Evolutionary conservation across 2,113 vertebrate genomes (phyloP).

Genomic region (Pandion haliaetus): DNA sequence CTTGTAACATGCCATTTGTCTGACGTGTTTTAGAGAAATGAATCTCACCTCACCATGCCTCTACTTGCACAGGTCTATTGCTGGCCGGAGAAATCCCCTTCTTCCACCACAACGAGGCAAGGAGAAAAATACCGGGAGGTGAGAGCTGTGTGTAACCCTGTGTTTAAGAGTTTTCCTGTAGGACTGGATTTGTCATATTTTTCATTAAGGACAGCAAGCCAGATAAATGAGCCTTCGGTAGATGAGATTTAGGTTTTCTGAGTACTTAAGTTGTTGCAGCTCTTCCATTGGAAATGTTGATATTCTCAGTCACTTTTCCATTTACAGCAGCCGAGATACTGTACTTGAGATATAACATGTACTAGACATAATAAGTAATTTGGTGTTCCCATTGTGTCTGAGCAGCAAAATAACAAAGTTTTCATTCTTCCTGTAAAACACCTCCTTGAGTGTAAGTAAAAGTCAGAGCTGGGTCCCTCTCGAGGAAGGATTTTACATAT

Average conservation of each 20-base stretch:
- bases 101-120: fast-evolving
- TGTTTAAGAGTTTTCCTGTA: neutral
- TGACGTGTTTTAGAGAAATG: neutral
- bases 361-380: neutral
- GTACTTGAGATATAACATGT: neutral
- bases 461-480: neutral
- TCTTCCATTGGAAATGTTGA: neutral
- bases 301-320: neutral
- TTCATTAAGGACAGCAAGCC: neutral
- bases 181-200: neutral
- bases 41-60: neutral
- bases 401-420: neutral
- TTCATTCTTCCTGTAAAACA: neutral
- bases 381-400: neutral
- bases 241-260: neutral
- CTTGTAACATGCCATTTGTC: neutral
- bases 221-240: neutral
- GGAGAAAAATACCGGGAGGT: neutral
- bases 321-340: neutral
- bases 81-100: neutral
- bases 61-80: neutral
- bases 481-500: neutral
- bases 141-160: neutral
- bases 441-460: neutral
- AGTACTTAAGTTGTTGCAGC: neutral